These are phyloP conservation scores for Nipponacmea schrenckii DNA, from an alignment of 2,888 invertebrate genomes.

Conservation along the genomic window DNA sequence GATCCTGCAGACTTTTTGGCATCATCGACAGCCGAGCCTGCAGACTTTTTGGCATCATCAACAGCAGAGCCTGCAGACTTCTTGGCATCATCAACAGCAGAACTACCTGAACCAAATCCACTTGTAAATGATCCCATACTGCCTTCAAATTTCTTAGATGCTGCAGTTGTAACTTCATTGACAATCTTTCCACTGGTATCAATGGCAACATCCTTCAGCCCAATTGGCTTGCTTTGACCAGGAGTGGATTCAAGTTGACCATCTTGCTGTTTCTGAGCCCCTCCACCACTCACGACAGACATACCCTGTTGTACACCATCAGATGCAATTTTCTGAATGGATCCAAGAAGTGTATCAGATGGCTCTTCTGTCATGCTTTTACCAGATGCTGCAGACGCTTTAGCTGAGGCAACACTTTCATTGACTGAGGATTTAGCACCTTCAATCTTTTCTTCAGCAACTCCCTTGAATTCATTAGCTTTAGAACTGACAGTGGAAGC, in stretches of 20 bases:
- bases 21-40: background rate
- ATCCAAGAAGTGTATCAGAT: background rate
- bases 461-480: background rate
- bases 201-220: background rate
- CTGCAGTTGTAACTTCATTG: background rate
- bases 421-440: background rate
- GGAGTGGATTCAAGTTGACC: constrained; percentile 1
- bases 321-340: background rate
- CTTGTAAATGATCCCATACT: background rate
- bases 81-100: background rate
- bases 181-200: background rate
- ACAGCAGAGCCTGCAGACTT: background rate
- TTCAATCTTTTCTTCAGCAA: background rate
- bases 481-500: background rate
- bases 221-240: background rate
- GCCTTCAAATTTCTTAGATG: background rate
- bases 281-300: background rate
- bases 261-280: background rate
- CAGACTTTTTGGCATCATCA: background rate
- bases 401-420: constrained; percentile 1
- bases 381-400: background rate
- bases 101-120: background rate
- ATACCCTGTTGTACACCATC: background rate
- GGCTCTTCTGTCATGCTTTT: background rate
- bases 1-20: background rate